phyloP scores from a whole-genome alignment of 2,113 vertebrate species.

The Zootoca vivipara region DNA sequence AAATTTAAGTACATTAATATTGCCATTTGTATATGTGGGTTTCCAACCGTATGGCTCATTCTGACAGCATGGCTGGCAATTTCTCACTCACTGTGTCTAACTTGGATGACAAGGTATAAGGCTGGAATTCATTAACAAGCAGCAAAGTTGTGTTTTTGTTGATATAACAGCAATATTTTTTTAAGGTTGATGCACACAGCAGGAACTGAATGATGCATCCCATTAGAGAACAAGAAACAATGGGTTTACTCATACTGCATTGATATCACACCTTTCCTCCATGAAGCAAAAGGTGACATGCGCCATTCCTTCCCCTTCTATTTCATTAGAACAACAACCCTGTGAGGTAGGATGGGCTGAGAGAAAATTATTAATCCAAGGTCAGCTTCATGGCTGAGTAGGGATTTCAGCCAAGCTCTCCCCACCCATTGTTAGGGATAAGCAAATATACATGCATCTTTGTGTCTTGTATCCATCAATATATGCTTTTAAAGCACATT shows the following conservation, averaged over 20 bases:
- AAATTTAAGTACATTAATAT: conserved; percentile 29
- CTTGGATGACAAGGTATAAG: neutral
- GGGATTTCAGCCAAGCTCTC: too few species aligned
- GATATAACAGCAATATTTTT: neutral
- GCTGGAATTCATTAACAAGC: neutral
- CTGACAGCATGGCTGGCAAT: neutral
- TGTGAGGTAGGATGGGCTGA: too few species aligned
- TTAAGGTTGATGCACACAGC: neutral
- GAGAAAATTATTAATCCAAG: too few species aligned
- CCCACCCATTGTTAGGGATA: too few species aligned
- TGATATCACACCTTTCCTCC: too few species aligned
- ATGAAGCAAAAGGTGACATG: too few species aligned
- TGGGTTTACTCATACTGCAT: neutral
- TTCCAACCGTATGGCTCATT: neutral
- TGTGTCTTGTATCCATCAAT: too few species aligned
- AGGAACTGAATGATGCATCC: conserved; percentile 2
- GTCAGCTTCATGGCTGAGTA: too few species aligned
- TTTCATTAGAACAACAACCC: too few species aligned
- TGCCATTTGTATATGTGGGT: neutral
- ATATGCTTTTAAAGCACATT: too few species aligned
- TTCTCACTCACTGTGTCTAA: conserved; percentile 12
- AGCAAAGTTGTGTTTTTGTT: neutral
- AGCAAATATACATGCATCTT: too few species aligned
- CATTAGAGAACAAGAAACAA: conserved; percentile 7
- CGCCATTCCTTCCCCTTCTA: too few species aligned